Base-by-base conservation (phyloP, 2,113 vertebrate genomes). In the Arenaria interpres region DNA sequence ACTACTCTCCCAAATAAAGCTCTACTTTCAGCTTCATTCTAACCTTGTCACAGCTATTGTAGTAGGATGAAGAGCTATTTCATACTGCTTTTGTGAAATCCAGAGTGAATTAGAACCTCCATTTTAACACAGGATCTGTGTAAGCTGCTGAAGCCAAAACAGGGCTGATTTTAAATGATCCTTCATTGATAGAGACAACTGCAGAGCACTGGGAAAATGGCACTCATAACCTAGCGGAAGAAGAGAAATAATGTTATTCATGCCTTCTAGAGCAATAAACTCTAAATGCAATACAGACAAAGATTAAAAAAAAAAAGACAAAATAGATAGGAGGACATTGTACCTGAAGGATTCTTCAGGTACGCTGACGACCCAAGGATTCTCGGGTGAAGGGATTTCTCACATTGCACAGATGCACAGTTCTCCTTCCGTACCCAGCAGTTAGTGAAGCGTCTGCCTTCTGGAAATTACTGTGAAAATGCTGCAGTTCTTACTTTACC, bases 11-110 rank as follows among this genome's bases (percentile, higher is more conserved):
- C 71, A 88, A 79, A 94, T 45, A 56, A 85, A 89, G 50, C 63
- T 51, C 46, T 73, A 45, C 68, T 77, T 81, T 62, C 82, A 73
- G 54, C 85, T 77, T 56, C 81, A 39, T 63, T 90, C 76, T 92
- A 81, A 78, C 71, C 74, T 93, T 90, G 74, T 64, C 71, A 69
- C 5, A 90, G 74, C 78, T 84, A 74, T 63, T 80, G 82, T 90
- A 90, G 67, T 5, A 80, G 51, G 71, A 63, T 71, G 41, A 84
- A 92, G 60, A 91, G 63, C 41, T 95, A 57, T 90, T 94, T 96
- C 53, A 7, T 54, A 45, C 50, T 48, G 75, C 73, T 93, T 75
- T 90, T 62, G 46, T 90, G 85, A 92, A 80, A 77, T 45, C 16
- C 72, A 54, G 78, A 71, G 30, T 78, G 72, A 95, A 77, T 0